These are phyloP conservation scores for Struthio camelus DNA, from an alignment of 2,113 vertebrate genomes.

Conservation along the genomic window DNA sequence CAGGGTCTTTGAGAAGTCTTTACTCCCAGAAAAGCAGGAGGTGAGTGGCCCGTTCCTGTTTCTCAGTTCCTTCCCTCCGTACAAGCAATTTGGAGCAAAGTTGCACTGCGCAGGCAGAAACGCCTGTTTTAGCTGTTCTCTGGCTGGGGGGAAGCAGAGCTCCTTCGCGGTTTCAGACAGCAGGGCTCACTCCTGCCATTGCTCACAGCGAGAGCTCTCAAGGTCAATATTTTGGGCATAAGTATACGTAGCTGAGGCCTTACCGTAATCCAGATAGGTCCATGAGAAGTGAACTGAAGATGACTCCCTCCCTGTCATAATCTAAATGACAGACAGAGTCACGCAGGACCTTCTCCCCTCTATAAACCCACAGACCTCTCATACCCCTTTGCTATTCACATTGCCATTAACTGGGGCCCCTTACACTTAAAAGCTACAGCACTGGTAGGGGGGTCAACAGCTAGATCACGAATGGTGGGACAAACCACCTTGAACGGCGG, in stretches of 20 bases:
- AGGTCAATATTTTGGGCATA: not conserved
- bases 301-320: not conserved
- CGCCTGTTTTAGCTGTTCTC: not conserved
- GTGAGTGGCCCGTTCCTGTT: not conserved
- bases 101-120: not conserved
- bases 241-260: accelerated
- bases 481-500: not conserved
- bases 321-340: not conserved
- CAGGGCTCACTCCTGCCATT: not conserved
- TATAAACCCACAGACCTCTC: not conserved
- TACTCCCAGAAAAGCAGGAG: not conserved
- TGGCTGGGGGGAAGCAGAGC: not conserved
- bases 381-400: not conserved
- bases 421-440: not conserved
- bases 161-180: not conserved
- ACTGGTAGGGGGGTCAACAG: not conserved
- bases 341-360: not conserved
- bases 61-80: not conserved
- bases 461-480: not conserved
- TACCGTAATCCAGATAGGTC: not conserved
- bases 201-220: not conserved
- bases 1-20: not conserved
- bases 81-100: not conserved
- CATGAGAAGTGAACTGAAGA: not conserved
- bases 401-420: not conserved